Evolutionary conservation across 2,797 vertebrate species (phyloP), one percentile per base, ranked within the genome.

Genomic region (Neostethus bicornis): DNA sequence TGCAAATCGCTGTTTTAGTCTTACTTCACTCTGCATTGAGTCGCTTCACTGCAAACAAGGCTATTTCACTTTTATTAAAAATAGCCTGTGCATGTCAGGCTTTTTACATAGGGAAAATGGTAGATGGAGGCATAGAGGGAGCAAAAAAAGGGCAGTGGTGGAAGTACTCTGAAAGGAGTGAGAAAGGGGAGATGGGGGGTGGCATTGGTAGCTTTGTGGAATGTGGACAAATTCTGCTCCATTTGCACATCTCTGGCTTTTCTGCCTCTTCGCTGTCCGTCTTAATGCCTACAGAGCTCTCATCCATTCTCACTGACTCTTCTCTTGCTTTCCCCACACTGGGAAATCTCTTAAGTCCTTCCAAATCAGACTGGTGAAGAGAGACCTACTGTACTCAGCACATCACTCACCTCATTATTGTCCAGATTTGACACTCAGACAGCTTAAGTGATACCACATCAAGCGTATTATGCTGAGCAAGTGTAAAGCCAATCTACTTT

Each of bases 1-100:
- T 87, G 88, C 85, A 92, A 91, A 91, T 89, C 77, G 84, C 79
- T 90, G 91, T 89, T 91, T 84, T 84, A 84, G 84, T 85, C 84
- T 85, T 81, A 77, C 83, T 87, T 82, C 75, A 79, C 79, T 84
- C 71, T 71, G 61, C 75, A 54, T 60, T 43, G 72, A 77, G 76
- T 70, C 77, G 77, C 85, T 81, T 61, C 81, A 38, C 77, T 74
- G 87, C 77, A 83, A n/a, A 79, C 57, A 38, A 42, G 66, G 75
- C 76, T 74, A 71, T 84, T 86, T 77, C 70, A 19, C 80, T 83
- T 89, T 85, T 88, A 89, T 87, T 89, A 88, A 90, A 89, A 89
- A 89, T 87, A 90, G 84, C 78, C 80, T 73, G 71, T 77, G 87
- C 84, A 85, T 83, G 81, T 81, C 83, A 73, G 81, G 66, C 75